A percentile compares a stretch with the other conserved stretches of the same genome.
Conservation (phyloP, 2,797 vertebrate species). For the Thamnophis elegans region DNA sequence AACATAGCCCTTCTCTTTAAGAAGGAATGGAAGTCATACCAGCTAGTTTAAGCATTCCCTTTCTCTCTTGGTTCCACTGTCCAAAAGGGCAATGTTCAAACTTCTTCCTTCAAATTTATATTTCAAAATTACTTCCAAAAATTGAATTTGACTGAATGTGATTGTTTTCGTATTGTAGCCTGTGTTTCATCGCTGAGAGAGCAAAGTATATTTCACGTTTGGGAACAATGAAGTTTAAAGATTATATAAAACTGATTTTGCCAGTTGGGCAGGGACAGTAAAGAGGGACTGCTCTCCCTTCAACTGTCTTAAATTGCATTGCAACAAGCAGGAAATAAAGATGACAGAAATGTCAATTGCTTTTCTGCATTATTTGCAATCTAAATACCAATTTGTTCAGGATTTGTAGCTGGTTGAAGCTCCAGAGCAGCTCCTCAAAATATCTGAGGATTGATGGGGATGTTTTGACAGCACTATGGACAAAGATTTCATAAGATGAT, state of each 20-base stretch:
- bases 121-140: constrained; percentile 60
- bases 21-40: constrained; percentile 43
- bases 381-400: constrained; percentile 72
- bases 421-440: constrained; percentile 55
- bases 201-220: constrained; percentile 57
- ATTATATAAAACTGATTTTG: constrained; percentile 69
- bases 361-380: constrained; percentile 67
- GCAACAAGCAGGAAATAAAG: constrained; percentile 68
- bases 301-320: constrained; percentile 68
- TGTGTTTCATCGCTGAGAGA: constrained; percentile 53
- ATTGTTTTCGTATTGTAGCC: constrained; percentile 68
- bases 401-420: constrained; percentile 68
- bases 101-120: constrained; percentile 61
- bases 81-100: constrained; percentile 62
- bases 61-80: constrained; percentile 21
- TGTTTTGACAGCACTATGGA: constrained; percentile 68
- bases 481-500: constrained; percentile 66
- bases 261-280: constrained; percentile 56
- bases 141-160: constrained; percentile 60
- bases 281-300: constrained; percentile 50
- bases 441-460: constrained; percentile 61
- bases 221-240: constrained; percentile 70
- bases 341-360: constrained; percentile 72
- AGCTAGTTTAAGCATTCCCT: constrained; percentile 50
- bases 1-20: constrained; percentile 48